These are phyloP conservation scores for Amphiprion percula DNA, from an alignment of 2,113 vertebrate species.

Conservation along the genomic window DNA sequence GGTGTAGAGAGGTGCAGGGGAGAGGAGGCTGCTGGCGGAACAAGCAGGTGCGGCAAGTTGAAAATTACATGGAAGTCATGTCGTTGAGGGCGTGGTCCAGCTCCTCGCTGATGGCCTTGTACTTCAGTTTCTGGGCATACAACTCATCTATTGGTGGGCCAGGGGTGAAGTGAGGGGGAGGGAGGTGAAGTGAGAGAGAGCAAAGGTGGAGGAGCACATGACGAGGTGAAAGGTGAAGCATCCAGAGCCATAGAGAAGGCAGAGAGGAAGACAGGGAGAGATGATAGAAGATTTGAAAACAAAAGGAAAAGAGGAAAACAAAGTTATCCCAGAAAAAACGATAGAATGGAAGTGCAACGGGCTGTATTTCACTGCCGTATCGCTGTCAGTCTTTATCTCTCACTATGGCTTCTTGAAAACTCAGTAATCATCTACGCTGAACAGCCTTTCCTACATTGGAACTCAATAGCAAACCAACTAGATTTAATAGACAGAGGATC, in stretches of 20 bases:
- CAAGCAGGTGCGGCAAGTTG: conserved; percentile 62
- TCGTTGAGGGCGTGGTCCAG: conserved; percentile 99
- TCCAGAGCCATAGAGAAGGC: conserved; percentile 44
- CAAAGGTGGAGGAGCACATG: conserved; percentile 67
- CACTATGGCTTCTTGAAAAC: conserved; percentile 5
- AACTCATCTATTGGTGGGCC: conserved; percentile 91
- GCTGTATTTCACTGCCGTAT: conserved; percentile 12
- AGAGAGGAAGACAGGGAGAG: conserved; percentile 25
- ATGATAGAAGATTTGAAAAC: conserved; percentile 52
- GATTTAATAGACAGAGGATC: background rate
- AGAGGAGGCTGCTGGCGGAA: conserved; percentile 31
- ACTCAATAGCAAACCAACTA: conserved; percentile 5
- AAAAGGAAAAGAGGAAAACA: conserved; percentile 50
- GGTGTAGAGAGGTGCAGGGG: background rate
- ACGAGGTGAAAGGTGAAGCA: conserved; percentile 63
- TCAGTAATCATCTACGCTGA: conserved; percentile 18
- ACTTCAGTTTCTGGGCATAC: conserved; percentile 99
- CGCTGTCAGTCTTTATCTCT: background rate
- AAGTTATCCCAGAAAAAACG: conserved; percentile 66
- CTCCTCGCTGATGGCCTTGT: conserved; percentile 99
- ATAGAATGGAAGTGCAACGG: conserved; percentile 46
- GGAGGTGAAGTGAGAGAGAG: conserved; percentile 32
- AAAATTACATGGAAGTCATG: conserved; percentile 99
- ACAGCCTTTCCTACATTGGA: conserved; percentile 6
- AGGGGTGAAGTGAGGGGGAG: conserved; percentile 1